Percentiles rank a stretch among this genome's conserved stretches.
Conservation (phyloP, 2,113 vertebrate species). For the Cavia porcellus region DNA sequence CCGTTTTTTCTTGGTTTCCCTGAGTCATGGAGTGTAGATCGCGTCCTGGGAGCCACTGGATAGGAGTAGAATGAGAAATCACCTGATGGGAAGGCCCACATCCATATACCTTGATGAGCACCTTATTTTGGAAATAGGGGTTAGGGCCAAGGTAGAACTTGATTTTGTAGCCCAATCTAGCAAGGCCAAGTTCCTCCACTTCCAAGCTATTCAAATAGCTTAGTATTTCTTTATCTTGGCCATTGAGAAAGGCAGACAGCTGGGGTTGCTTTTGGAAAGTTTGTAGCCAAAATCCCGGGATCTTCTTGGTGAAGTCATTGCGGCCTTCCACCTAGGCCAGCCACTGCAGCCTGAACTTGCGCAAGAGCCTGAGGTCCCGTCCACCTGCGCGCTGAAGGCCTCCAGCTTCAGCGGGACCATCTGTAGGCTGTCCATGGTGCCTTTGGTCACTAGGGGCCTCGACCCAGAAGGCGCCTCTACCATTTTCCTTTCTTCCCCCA, state of each 20-base stretch:
- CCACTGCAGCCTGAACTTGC: slow-evolving; percentile 90
- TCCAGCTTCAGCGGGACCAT: slow-evolving; percentile 93
- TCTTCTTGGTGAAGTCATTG: slow-evolving; percentile 91
- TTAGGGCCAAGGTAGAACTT: too few relatives aligned
- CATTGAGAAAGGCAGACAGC: slow-evolving; percentile 92
- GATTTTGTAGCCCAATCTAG: slow-evolving; percentile 86
- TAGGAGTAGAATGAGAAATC: slow-evolving; percentile 82
- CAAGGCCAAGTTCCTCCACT: slow-evolving; percentile 93
- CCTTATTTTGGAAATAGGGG: slow-evolving; percentile 34
- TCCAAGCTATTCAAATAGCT: slow-evolving; percentile 94
- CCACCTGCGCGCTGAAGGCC: slow-evolving; percentile 91
- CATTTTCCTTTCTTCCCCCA: slow-evolving; percentile 28
- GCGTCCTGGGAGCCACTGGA: slow-evolving; percentile 85
- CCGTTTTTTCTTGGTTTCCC: too few relatives aligned
- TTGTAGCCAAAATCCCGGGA: slow-evolving; percentile 95
- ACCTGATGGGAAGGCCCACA: slow-evolving; percentile 84
- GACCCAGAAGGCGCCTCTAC: background rate
- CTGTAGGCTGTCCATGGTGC: slow-evolving; percentile 91
- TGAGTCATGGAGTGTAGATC: slow-evolving; percentile 68
- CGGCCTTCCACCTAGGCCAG: slow-evolving; percentile 92
- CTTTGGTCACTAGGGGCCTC: slow-evolving; percentile 82
- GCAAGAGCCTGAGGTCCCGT: slow-evolving; percentile 90
- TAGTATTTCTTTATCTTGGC: slow-evolving; percentile 93
- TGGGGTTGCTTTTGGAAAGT: slow-evolving; percentile 95
- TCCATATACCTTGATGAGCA: slow-evolving; percentile 95